These are phyloP conservation scores for Jacana jacana DNA, from an alignment of 2,113 vertebrate species.

Conservation along the genomic window DNA sequence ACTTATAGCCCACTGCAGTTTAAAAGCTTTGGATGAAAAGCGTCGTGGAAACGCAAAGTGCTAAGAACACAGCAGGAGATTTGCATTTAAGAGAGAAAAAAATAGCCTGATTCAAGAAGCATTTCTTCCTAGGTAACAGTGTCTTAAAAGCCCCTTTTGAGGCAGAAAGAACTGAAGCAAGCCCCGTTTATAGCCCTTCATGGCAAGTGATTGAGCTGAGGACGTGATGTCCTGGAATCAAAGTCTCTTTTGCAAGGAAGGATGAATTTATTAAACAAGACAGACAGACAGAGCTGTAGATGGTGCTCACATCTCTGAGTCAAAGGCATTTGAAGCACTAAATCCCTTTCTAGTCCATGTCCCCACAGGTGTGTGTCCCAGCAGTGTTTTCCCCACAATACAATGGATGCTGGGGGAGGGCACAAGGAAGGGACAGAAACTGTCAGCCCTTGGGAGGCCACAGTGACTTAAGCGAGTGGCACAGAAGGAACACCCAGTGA, in stretches of 20 bases:
- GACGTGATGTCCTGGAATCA: not conserved
- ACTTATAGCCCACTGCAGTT: not conserved
- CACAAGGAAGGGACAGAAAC: not conserved
- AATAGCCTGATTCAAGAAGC: not conserved
- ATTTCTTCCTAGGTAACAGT: not conserved
- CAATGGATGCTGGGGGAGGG: not conserved
- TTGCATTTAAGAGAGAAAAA: constrained; percentile 7
- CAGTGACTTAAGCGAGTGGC: not conserved
- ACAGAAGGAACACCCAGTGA: not conserved
- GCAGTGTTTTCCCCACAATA: not conserved
- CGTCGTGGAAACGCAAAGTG: not conserved
- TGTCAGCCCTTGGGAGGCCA: not conserved
- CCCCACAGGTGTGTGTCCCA: not conserved
- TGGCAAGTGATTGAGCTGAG: not conserved
- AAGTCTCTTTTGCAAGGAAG: constrained; percentile 7
- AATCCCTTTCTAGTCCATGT: not conserved
- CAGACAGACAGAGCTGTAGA: not conserved
- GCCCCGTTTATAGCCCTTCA: not conserved
- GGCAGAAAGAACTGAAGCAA: not conserved
- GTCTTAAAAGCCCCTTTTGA: not conserved
- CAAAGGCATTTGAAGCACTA: not conserved
- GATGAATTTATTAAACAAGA: not conserved
- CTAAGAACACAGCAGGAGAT: not conserved
- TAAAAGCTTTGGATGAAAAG: not conserved
- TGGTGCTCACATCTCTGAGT: not conserved